Conservation (phyloP, 2,113 vertebrate species). For the Lepisosteus oculatus region DNA sequence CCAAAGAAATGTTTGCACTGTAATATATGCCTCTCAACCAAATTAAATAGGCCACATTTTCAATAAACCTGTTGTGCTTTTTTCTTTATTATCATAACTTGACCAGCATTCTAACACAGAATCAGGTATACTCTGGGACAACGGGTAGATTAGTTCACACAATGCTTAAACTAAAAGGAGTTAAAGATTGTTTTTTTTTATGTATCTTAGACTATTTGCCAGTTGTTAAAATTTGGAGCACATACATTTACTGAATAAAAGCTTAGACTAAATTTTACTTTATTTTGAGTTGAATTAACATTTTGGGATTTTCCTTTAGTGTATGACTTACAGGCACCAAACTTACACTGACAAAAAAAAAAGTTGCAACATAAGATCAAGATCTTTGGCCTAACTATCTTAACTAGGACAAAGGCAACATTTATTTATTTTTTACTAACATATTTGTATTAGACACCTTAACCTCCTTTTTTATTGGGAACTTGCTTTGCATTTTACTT, state of each 20-base stretch:
- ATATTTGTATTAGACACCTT: background rate
- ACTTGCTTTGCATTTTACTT: too few species aligned
- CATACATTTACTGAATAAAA: background rate
- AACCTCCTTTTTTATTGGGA: too few species aligned
- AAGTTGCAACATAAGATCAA: too few species aligned
- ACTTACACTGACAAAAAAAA: too few species aligned
- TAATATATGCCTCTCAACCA: conserved; percentile 67
- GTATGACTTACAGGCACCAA: too few species aligned
- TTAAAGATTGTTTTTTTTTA: background rate
- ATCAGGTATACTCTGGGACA: background rate
- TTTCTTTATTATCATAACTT: background rate
- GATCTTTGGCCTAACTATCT: too few species aligned
- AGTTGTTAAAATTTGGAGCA: background rate
- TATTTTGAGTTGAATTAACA: too few species aligned
- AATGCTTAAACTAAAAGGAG: too few species aligned
- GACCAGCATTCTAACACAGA: background rate
- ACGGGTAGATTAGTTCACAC: background rate
- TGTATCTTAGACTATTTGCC: background rate
- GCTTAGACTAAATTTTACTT: too few species aligned
- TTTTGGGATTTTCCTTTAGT: too few species aligned
- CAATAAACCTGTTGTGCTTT: conserved; percentile 30
- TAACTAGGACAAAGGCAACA: background rate
- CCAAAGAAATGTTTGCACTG: conserved; percentile 80
- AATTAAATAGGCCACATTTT: conserved; percentile 62
- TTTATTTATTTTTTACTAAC: background rate